Evolutionary conservation across 2,113 vertebrate genomes (phyloP).

Genomic region (Mirounga angustirostris): DNA sequence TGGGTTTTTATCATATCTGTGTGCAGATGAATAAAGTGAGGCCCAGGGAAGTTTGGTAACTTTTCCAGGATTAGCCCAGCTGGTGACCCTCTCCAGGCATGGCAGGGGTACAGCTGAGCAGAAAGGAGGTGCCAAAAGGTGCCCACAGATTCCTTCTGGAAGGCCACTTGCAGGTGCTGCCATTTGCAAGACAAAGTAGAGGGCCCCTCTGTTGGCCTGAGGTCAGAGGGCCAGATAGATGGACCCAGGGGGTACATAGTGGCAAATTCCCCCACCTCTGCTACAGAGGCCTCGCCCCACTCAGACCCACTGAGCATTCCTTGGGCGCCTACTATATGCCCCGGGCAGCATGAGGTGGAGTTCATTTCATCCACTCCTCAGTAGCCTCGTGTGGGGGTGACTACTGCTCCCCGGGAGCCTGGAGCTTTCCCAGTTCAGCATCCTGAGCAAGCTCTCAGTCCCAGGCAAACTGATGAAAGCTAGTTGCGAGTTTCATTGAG

Average conservation of each 20-base stretch:
- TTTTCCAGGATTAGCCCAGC: not conserved
- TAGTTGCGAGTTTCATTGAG: not conserved
- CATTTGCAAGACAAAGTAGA: not conserved
- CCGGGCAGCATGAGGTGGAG: too few species aligned
- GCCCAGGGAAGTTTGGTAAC: not conserved
- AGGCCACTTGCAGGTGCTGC: not conserved
- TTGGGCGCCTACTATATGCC: not conserved
- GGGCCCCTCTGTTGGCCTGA: not conserved
- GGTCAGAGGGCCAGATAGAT: not conserved
- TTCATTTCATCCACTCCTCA: not conserved
- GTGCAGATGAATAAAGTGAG: not conserved
- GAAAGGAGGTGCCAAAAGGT: not conserved
- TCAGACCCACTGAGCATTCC: not conserved
- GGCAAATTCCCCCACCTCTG: not conserved
- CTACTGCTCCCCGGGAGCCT: accelerated
- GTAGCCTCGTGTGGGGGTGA: not conserved
- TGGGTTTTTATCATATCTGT: not conserved
- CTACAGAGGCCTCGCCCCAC: accelerated
- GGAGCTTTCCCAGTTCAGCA: accelerated
- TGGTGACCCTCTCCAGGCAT: not conserved
- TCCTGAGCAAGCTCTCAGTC: not conserved
- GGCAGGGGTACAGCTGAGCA: not conserved
- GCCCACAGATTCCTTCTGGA: not conserved
- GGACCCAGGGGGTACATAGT: not conserved
- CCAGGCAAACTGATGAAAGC: not conserved